These are phyloP conservation scores for Notamacropus eugenii DNA, from an alignment of 2,797 vertebrate species.

Conservation along the genomic window DNA sequence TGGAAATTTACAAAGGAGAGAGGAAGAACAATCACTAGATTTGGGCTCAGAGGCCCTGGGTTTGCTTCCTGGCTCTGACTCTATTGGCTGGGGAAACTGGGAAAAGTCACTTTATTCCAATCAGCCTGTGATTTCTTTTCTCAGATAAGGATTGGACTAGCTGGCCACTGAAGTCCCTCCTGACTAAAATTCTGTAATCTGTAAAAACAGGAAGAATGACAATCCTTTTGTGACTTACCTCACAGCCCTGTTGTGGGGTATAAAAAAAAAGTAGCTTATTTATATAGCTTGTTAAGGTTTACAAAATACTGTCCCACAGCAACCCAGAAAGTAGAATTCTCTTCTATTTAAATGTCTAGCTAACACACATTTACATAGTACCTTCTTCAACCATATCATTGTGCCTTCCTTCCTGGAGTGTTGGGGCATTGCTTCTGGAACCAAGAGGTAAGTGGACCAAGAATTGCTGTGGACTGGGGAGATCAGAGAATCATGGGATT, in stretches of 20 bases:
- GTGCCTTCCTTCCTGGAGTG: background rate
- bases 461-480: background rate
- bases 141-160: background rate
- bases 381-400: background rate
- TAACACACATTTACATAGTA: background rate
- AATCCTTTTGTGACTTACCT: background rate
- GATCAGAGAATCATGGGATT: background rate
- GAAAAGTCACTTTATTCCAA: background rate
- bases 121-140: background rate
- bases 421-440: background rate
- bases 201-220: background rate
- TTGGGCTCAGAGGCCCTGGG: background rate
- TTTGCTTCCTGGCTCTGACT: background rate
- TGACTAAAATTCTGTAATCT: background rate
- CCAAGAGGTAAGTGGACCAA: background rate
- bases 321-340: background rate
- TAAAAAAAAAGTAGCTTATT: background rate
- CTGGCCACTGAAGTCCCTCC: background rate
- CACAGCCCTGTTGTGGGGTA: background rate
- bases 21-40: background rate
- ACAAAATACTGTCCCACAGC: background rate
- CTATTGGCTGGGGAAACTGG: background rate
- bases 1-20: background rate
- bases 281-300: background rate
- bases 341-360: background rate